Conservation (phyloP, 2,888 invertebrate genomes). For the Phorcus lineatus region DNA sequence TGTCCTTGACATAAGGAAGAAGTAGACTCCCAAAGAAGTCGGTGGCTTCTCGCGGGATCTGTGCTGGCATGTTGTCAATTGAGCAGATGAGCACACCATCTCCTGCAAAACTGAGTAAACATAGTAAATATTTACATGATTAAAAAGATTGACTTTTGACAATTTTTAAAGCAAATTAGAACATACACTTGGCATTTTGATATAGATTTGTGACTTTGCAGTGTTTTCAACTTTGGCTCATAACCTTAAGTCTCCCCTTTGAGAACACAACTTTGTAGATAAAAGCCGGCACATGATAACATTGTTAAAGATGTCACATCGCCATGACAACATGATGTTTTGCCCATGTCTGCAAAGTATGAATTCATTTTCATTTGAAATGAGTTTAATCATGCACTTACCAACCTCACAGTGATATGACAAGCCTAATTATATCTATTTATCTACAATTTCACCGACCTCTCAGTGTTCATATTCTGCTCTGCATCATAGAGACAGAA, state of each 20-base stretch:
- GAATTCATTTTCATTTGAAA: no score
- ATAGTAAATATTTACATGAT: not conserved
- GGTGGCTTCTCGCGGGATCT: conserved; percentile 96
- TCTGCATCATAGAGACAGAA: conserved; percentile 99
- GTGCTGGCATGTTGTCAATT: conserved; percentile 99
- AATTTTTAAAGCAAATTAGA: no score
- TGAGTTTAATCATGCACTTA: not conserved
- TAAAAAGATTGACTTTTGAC: no score
- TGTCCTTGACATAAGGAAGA: conserved; percentile 90
- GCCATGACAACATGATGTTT: no score
- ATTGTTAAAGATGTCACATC: no score
- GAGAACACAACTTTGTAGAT: no score
- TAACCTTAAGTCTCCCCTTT: no score
- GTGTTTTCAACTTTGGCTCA: no score
- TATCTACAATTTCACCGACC: conserved; percentile 76
- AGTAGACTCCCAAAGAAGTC: conserved; percentile 97
- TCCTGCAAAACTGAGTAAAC: conserved; percentile 89
- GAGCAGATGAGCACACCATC: conserved; percentile 99
- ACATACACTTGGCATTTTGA: no score
- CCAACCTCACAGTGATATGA: not conserved
- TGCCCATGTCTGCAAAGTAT: no score
- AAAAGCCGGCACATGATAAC: no score
- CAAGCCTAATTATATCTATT: not conserved
- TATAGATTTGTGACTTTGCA: no score
- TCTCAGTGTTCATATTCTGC: conserved; percentile 95